Evolutionary conservation across 2,797 vertebrate species (phyloP), one percentile per base, ranked within the genome.

Genomic region (Darevskia mixta): DNA sequence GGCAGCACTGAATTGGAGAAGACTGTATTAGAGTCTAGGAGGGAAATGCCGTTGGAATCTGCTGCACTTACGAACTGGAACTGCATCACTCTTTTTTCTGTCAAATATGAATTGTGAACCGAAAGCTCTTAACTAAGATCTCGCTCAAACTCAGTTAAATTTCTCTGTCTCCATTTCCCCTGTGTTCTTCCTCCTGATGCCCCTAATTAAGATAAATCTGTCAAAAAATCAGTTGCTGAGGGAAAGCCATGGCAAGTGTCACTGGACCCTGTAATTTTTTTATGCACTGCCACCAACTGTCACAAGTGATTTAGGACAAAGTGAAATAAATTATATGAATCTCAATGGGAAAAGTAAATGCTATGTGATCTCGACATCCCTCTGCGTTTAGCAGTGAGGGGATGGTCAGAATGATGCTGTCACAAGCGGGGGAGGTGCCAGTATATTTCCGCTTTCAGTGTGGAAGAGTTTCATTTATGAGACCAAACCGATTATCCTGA

Each of bases 141-240:
- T 91, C 7, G 1, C 91, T 87, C 91, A 85, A 91, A 92, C 86
- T 82, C 92, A 89, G 75, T 87, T 90, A 91, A 89, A 89, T 94
- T 92, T 93, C 73, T 89, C 85, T 87, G 82, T 94, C 92, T 95
- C 88, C 55, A 38, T 86, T 91, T 92, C 89, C 89, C 93, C 79
- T n/a, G 41, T 20, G 41, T 82, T 86, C 87, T 89, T 94, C 82
- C 86, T 92, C 64, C 90, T 81, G 72, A 86, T 94, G 88, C 81
- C 90, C 90, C 83, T 95, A 95, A 95, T 95, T 95, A 95, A 95
- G 93, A 95, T 93, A 94, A 95, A 95, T 94, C 91, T 73, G 73
- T 92, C 94, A 95, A 90, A 95, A 64, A 93, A 75, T 90, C 71
- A 92, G 77, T 79, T 91, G 92, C 94, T 94, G 85, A 91, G 86